phyloP scores from a whole-genome alignment of 1,140 invertebrate genomes.

The Amphibalanus amphitrite region DNA sequence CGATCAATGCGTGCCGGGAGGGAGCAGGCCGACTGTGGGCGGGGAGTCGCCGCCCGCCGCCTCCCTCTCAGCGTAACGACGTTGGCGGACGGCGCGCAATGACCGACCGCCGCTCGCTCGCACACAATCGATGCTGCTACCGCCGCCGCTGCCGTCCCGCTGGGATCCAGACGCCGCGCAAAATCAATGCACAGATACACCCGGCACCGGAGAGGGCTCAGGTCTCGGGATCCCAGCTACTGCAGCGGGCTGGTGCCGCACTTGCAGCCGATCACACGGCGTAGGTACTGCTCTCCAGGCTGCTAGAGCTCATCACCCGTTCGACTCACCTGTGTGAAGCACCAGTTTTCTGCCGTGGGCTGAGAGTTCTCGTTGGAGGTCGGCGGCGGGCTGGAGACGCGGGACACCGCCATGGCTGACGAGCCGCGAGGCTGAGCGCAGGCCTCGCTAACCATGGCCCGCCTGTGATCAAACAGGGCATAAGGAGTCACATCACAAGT shows the following conservation, averaged over 20 bases:
- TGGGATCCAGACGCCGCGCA: not conserved
- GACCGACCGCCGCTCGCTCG: too few relatives aligned
- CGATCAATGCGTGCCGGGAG: not conserved
- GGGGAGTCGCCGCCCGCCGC: too few relatives aligned
- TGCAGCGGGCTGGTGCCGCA: too few relatives aligned
- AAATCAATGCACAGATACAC: not conserved
- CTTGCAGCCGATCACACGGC: too few relatives aligned
- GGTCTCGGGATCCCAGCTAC: too few relatives aligned
- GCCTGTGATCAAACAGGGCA: not conserved
- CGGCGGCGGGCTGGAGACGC: conserved; percentile 67
- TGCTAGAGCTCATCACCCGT: too few relatives aligned
- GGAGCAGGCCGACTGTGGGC: not conserved
- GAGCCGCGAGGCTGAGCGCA: not conserved
- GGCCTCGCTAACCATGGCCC: not conserved
- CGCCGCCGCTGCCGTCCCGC: too few relatives aligned
- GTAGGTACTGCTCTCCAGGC: too few relatives aligned
- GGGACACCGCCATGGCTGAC: conserved; percentile 60
- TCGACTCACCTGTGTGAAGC: conserved; percentile 71
- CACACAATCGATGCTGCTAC: not conserved
- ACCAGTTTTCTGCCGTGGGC: conserved; percentile 88
- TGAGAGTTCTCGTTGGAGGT: conserved; percentile 69
- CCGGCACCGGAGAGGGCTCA: too few relatives aligned
- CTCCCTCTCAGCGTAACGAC: not conserved
- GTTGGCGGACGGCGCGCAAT: too few relatives aligned
- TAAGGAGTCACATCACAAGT: too few relatives aligned